phyloP scores from a whole-genome alignment of 92 coral and sea anemone species.

The Palythoa grandiflora region DNA sequence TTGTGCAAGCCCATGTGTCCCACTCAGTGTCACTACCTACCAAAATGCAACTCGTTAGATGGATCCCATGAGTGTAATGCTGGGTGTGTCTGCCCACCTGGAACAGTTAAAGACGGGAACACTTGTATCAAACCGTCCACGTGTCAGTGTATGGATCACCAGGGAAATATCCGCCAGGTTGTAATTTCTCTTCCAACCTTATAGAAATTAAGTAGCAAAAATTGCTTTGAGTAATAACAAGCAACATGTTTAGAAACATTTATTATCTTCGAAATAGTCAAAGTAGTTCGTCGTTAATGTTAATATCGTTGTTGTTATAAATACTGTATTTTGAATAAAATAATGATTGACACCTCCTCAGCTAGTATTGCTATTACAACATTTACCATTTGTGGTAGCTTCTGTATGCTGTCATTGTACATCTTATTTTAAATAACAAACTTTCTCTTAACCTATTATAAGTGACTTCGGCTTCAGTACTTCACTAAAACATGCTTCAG shows the following conservation, averaged over 20 bases:
- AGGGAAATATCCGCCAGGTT: conserved; percentile 64
- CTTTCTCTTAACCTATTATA: too few relatives aligned
- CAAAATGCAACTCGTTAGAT: conserved; percentile 30
- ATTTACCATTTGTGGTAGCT: too few relatives aligned
- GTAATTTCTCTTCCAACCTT: background rate
- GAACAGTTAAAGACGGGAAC: conserved; percentile 66
- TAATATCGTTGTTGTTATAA: background rate
- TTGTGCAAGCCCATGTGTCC: conserved; percentile 61
- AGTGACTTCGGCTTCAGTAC: too few relatives aligned
- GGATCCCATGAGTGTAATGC: conserved; percentile 50
- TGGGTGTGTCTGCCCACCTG: conserved; percentile 67
- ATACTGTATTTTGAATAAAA: background rate
- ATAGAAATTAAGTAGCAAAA: too few relatives aligned
- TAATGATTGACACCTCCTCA: too few relatives aligned
- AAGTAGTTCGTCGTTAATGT: too few relatives aligned
- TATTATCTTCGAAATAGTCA: background rate
- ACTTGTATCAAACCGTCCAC: conserved; percentile 61
- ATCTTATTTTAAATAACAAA: too few relatives aligned
- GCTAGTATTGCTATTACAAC: too few relatives aligned
- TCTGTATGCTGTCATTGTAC: too few relatives aligned
- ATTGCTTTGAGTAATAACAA: too few relatives aligned
- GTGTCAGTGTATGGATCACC: conserved; percentile 59
- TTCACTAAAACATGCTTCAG: too few relatives aligned
- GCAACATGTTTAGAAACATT: background rate
- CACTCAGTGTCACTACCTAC: conserved; percentile 62